phyloP scores from a whole-genome alignment of 2,797 vertebrate genomes.

The Ctenopoma kingsleyae region DNA sequence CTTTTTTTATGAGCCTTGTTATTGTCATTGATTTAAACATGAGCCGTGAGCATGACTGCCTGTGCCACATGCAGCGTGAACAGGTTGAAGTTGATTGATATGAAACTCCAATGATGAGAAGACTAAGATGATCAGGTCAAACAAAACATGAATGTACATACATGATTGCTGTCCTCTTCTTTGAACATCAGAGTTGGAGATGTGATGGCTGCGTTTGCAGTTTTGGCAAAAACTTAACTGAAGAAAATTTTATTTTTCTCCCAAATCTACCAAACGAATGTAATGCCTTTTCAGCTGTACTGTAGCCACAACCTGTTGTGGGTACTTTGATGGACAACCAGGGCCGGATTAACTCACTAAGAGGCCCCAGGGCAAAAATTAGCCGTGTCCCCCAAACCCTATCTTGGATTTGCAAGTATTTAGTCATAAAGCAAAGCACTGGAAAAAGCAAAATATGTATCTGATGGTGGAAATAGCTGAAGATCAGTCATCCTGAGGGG shows the following conservation, averaged over 20 bases:
- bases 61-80: constrained; percentile 64
- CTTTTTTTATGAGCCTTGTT: constrained; percentile 56
- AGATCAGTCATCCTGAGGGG: too few relatives aligned
- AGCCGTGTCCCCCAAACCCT: too few relatives aligned
- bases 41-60: constrained; percentile 79
- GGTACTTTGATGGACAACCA: neutral
- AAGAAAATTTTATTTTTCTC: too few relatives aligned
- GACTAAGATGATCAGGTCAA: constrained; percentile 1
- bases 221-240: neutral
- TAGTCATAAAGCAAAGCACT: neutral
- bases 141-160: neutral
- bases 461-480: too few relatives aligned
- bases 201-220: neutral
- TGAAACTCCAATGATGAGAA: constrained; percentile 15
- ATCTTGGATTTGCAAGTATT: neutral
- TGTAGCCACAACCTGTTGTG: neutral
- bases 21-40: constrained; percentile 84
- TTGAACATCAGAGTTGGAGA: neutral
- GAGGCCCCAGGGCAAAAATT: neutral
- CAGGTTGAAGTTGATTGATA: constrained; percentile 82
- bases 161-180: neutral
- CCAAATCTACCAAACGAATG: too few relatives aligned
- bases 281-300: neutral
- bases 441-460: too few relatives aligned
- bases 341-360: neutral